Evolutionary conservation across 2,797 vertebrate genomes (phyloP).

Genomic region (Emys orbicularis): DNA sequence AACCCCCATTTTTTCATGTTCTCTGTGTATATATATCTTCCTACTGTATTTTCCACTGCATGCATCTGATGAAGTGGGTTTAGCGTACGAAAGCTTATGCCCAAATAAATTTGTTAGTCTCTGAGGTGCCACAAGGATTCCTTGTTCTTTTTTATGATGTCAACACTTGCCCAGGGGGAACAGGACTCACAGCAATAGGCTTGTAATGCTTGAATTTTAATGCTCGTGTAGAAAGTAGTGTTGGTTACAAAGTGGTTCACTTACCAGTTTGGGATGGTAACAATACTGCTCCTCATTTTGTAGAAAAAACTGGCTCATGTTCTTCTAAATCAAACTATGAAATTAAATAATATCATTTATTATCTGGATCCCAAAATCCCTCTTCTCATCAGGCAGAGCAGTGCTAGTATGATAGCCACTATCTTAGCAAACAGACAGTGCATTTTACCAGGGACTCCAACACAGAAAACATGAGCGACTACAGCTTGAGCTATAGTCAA

Average conservation of each 20-base stretch:
- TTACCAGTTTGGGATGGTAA: background rate
- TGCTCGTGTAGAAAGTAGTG: fast-evolving
- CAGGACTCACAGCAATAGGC: background rate
- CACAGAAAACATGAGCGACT: background rate
- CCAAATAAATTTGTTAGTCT: too few relatives aligned
- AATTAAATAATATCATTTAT: background rate
- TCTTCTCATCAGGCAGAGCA: background rate
- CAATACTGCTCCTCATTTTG: background rate
- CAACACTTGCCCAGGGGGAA: background rate
- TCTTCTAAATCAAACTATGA: background rate
- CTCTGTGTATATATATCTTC: too few relatives aligned
- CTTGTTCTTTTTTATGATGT: background rate
- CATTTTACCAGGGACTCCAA: background rate
- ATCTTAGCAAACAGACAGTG: background rate
- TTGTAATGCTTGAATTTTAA: background rate
- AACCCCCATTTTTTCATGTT: too few relatives aligned
- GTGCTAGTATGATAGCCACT: background rate
- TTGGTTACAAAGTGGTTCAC: background rate
- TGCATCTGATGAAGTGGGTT: too few relatives aligned
- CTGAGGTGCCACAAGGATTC: too few relatives aligned
- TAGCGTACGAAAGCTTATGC: too few relatives aligned
- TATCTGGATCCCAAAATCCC: background rate
- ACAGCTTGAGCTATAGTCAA: background rate
- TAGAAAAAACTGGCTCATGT: background rate
- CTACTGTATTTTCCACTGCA: too few relatives aligned